A percentile compares a stretch with the other conserved stretches of the same genome.
These are phyloP conservation scores for Heliocidaris tuberculata DNA, from an alignment of 35 echinoderm and acorn worm genomes.

Conservation along the genomic window DNA sequence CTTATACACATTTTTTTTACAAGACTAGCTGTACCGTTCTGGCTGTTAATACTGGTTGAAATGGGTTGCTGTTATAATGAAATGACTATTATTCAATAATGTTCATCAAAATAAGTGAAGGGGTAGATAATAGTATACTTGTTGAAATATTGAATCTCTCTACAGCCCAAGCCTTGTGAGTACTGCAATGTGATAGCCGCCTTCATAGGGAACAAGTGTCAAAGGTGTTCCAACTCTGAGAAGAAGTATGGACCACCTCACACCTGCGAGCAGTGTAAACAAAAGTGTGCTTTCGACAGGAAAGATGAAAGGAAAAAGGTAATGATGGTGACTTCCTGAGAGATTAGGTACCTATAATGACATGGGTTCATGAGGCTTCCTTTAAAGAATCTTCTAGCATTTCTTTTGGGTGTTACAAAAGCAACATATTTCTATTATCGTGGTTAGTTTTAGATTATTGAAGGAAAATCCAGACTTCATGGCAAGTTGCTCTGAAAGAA, in stretches of 20 bases:
- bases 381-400: not conserved
- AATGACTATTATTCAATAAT: too few relatives aligned
- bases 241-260: constrained; percentile 98
- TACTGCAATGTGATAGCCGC: constrained; percentile 99
- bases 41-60: too few relatives aligned
- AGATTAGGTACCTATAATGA: not conserved
- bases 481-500: too few relatives aligned
- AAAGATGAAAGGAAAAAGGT: constrained; percentile 98
- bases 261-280: constrained; percentile 98
- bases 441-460: not conserved
- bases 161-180: constrained; percentile 97
- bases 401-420: not conserved
- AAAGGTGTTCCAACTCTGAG: constrained; percentile 95
- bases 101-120: too few relatives aligned
- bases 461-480: too few relatives aligned
- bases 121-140: too few relatives aligned
- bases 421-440: not conserved
- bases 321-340: not conserved
- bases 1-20: too few relatives aligned
- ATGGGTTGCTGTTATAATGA: too few relatives aligned
- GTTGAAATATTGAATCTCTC: not conserved
- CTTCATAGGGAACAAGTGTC: constrained; percentile 98
- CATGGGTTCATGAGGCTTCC: not conserved
- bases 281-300: constrained; percentile 98
- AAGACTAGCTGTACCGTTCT: too few relatives aligned